Conservation (phyloP, 2,797 vertebrate species). For the Gymnothorax reevesii region DNA sequence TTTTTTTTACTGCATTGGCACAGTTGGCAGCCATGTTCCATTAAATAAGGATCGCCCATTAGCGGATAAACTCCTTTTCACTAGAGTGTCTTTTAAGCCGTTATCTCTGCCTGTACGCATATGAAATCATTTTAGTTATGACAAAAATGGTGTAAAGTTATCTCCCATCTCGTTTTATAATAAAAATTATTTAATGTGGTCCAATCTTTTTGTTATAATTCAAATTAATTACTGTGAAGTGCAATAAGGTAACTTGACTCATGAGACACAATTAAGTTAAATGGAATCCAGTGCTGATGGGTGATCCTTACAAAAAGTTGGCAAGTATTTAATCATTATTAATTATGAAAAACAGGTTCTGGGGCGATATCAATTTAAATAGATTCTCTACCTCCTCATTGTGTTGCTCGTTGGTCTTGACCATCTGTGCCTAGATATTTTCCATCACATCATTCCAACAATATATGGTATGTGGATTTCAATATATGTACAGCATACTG, state of each 20-base stretch:
- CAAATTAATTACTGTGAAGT: constrained; percentile 17
- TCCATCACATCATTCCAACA: background rate
- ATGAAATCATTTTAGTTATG: constrained; percentile 14
- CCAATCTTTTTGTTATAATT: constrained; percentile 17
- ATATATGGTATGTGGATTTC: background rate
- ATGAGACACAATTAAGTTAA: constrained; percentile 17
- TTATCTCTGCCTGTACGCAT: constrained; percentile 8
- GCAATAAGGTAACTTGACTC: background rate
- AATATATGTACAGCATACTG: background rate
- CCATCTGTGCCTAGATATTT: background rate
- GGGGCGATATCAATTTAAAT: constrained; percentile 7
- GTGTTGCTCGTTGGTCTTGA: background rate
- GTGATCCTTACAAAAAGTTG: constrained; percentile 9
- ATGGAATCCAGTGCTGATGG: background rate
- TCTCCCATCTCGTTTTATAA: constrained; percentile 12
- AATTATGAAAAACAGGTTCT: constrained; percentile 15
- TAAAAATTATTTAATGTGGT: constrained; percentile 14
- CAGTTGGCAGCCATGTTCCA: background rate
- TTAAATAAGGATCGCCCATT: constrained; percentile 12
- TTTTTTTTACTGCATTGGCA: background rate
- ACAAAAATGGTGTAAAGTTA: constrained; percentile 10
- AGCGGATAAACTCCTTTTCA: constrained; percentile 7
- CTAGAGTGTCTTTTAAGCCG: constrained; percentile 8
- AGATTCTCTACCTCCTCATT: background rate
- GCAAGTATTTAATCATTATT: constrained; percentile 12